These are phyloP conservation scores for Drosophila lowei DNA, from an alignment of 1,140 invertebrate species.

Conservation along the genomic window DNA sequence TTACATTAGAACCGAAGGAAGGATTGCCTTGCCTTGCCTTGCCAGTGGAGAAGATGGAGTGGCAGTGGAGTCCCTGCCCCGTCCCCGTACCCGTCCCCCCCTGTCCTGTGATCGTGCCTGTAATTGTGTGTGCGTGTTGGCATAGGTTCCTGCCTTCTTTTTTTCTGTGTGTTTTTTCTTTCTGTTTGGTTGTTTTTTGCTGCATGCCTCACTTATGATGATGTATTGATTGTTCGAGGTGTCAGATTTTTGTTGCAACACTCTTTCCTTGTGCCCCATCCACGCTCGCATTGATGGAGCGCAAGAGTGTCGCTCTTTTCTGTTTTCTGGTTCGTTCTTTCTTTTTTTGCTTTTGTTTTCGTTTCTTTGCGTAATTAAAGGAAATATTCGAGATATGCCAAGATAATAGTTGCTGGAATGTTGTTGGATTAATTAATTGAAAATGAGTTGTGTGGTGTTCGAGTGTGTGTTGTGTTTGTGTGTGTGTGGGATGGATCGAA, in stretches of 20 bases:
- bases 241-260: slow-evolving; percentile 72
- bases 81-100: not conserved
- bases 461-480: too few relatives aligned
- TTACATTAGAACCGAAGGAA: slow-evolving; percentile 42
- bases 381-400: slow-evolving; percentile 81
- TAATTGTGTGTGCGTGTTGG: slow-evolving; percentile 76
- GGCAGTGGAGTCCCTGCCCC: not conserved
- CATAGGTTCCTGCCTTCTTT: slow-evolving; percentile 10
- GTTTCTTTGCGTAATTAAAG: slow-evolving; percentile 73
- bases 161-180: slow-evolving; percentile 57
- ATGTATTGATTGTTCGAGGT: slow-evolving; percentile 81
- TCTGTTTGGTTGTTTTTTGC: slow-evolving; percentile 25
- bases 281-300: not conserved
- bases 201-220: slow-evolving; percentile 76
- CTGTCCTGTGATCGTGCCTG: slow-evolving; percentile 53
- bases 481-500: slow-evolving; percentile 20
- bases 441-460: slow-evolving; percentile 68
- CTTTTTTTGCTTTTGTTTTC: not conserved
- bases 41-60: slow-evolving; percentile 31
- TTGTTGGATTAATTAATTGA: slow-evolving; percentile 82
- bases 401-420: slow-evolving; percentile 80
- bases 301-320: not conserved
- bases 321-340: too few relatives aligned
- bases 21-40: too few relatives aligned
- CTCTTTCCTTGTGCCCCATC: not conserved